Base-by-base conservation (phyloP, 2,797 vertebrate genomes). In the Halcyon chelicuti region DNA sequence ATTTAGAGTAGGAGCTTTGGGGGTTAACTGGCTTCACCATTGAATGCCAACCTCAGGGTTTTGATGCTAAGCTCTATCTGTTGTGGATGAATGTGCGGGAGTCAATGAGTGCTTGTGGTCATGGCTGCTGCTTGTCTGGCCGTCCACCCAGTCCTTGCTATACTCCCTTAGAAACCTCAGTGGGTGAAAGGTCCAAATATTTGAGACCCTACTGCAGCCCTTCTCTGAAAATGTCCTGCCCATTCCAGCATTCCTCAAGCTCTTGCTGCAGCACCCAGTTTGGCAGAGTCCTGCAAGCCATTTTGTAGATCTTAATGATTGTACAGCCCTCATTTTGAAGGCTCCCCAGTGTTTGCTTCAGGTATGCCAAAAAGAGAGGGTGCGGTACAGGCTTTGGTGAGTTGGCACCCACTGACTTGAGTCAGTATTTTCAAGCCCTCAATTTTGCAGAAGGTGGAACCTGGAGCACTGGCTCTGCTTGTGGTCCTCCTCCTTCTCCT, bases 341-440 rank as follows among this genome's bases (percentile, higher is more conserved):
- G 31, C 73, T 94, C 91, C 86, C 26, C 7, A 31, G 46, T 72
- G 82, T 88, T 92, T 88, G 66, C 68, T 96, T 80, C 79, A 57
- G 63, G 39, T 77, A 80, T 88, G 90, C 90, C 83, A 96, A 85
- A 95, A 94, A 93, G 58, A 70, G 72, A 96, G 94, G 94, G 95
- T 1, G 95, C 16, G 91, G 94, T 66, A 23, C 75, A 47, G 73
- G 39, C n/a, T 91, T 77, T 0, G 10, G 84, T 90, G 72, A 90
- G 60, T 65, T 94, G 88, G 91, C 94, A 96, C 28, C 76, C 73
- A 51, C 67, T 66, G 92, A 88, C 75, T 94, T 95, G 96, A 97
- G 93, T 95, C 95, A 96, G 87, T 84, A 92, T 68, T 95, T 94
- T 92, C 83, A 90, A 88, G 90, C 10, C 31, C 31, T 90, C 60